Evolutionary conservation across 2,797 vertebrate genomes (phyloP), one percentile per base, ranked within the genome.

Genomic region (Pseudopleuronectes americanus): DNA sequence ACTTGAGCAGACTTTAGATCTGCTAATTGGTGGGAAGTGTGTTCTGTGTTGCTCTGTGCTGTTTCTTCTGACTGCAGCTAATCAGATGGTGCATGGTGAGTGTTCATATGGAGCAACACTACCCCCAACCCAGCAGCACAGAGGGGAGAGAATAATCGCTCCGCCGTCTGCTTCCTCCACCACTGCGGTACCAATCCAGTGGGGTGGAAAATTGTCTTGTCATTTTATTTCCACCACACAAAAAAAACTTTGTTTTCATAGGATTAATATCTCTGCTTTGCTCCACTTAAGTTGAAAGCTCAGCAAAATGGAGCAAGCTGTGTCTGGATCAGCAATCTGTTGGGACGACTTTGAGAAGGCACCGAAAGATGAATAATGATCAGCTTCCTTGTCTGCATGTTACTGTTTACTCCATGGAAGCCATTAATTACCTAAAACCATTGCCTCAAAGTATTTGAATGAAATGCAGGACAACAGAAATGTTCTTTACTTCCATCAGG

Each of bases 141-240:
- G 21, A 76, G 52, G 41, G 36, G 22, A 66, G 57, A 54, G 41
- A 45, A 49, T 61, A 58, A 78, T 70, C 89, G 0, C 52, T 59
- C 33, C 52, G 52, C 76, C 23, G 53, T 85, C 79, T 84, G 78
- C 89, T 90, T 94, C 63, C 64, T 31, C 92, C 93, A 92, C 94
- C 94, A 91, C 90, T 91, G 93, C 91, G 94, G 95, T 93, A 94
- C 91, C 94, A 95, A 94, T 91, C 92, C 95, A 93, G 95, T 91
- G 93, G 96, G 94, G 95, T 95, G 95, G 96, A 97, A 97, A 98
- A 98, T 97, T 97, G 95, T 93, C 93, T 91, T 97, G 95, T 96
- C 96, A 95, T 96, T 96, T 97, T 96, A 96, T 97, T 96, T 93
- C 43, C 8, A 13, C 57, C 57, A 21, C 57, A 63, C 79, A 41